Evolutionary conservation across 1,140 invertebrate genomes (phyloP), one percentile per base, ranked within the genome.

Genomic region (Drosophila baimaii): DNA sequence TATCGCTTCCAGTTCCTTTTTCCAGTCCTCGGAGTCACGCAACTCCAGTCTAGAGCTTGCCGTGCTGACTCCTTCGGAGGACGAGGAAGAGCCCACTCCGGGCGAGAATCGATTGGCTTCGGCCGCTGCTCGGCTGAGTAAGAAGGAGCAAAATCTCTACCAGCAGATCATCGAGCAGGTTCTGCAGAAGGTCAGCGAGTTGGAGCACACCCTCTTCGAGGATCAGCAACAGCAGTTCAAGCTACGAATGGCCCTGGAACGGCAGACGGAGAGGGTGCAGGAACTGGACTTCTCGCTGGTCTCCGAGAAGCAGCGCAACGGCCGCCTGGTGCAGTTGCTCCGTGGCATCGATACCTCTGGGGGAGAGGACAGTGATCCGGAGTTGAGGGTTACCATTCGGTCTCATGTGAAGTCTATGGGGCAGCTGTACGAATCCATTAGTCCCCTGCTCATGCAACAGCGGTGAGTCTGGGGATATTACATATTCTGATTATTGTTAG

Each of bases 391-490:
- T 2, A 7, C 55, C 1, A 58, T 13, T 5, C 56, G 44, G 7
- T 39, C 71, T 8, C 52, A 64, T 3, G 12, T 74, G 2, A 56
- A 69, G 3, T 54, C 65, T 6, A 54, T 25, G 0, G 49, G 54
- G 0, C 51, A 75, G 0, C 4, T 88, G 0, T 74, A 69, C 29
- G 76, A 70, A 3, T 90, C 86, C 6, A 91, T 91, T 10, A 91
- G 90, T 77, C 90, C 90, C 1, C 19, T 91, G 27, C 65, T 91
- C 3, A 91, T 91, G 90, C 90, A 91, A 37, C 90, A 91, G n/a
- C 88, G 90, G 90, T 91, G 23, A 68, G 80, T n/a, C n/a, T n/a
- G n/a, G n/a, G n/a, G n/a, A n/a, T n/a, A n/a, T n/a, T n/a, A n/a
- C n/a, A n/a, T n/a, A n/a, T n/a, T n/a, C n/a, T n/a, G n/a, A n/a